Percentiles rank a stretch among this genome's conserved stretches.
These are phyloP conservation scores for Catharus minimus DNA, from an alignment of 2,113 vertebrate genomes.

Conservation along the genomic window DNA sequence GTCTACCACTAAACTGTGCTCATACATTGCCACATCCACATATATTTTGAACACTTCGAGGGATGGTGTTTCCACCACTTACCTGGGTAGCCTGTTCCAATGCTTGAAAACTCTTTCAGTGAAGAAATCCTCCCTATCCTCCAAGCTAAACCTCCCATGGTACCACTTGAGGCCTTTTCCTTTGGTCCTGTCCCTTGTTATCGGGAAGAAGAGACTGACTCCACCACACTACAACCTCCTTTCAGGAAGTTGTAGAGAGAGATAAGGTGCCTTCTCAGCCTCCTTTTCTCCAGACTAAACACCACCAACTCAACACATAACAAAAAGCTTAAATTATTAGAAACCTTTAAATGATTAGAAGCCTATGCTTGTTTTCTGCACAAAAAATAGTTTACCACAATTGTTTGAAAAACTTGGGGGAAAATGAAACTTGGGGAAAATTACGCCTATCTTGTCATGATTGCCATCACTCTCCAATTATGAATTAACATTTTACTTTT, in stretches of 20 bases:
- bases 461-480: not conserved
- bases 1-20: not conserved
- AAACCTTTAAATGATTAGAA: not conserved
- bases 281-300: not conserved
- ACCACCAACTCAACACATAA: not conserved
- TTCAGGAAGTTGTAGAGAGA: not conserved
- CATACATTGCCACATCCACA: not conserved
- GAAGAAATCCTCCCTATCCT: not conserved
- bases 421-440: not conserved
- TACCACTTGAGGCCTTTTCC: not conserved
- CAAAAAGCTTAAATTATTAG: not conserved
- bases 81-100: not conserved
- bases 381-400: fast-evolving
- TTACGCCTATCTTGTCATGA: not conserved
- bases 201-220: not conserved
- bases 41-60: fast-evolving
- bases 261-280: not conserved
- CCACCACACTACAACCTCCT: not conserved
- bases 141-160: not conserved
- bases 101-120: not conserved
- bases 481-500: conserved; percentile 57
- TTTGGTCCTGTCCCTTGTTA: not conserved
- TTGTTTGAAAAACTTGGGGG: not conserved
- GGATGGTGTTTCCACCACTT: not conserved
- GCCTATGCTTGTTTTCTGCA: not conserved